Evolutionary conservation across 1,140 invertebrate species (phyloP), one percentile per base, ranked within the genome.

Genomic region (Microplitis demolitor): DNA sequence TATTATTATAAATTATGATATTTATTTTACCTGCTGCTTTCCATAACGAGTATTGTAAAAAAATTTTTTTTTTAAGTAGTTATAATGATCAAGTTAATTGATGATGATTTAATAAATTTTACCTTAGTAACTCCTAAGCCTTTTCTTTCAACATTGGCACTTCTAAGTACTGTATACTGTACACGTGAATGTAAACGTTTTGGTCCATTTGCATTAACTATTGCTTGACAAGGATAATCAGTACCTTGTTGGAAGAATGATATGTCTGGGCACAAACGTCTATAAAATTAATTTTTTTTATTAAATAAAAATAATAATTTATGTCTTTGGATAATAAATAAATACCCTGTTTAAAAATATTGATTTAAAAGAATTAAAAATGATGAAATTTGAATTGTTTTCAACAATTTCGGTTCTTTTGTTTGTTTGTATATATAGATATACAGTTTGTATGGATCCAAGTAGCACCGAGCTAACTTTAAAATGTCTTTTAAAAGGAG

Each of bases 161-260:
- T 96, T 79, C 93, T 93, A 0, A 98, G 86, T 8, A 94, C 92
- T 24, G 92, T 93, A 75, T 95, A 92, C 77, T 97, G 94, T 11
- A 98, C 96, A 79, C 97, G 88, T 79, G 93, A 93, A 77, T 97
- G 95, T 33, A 98, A 88, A 74, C 95, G 88, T 80, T 95, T 93
- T 34, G 92, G 90, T 4, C 92, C 93, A 80, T 90, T 91, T 77
- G 90, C 92, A 83, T 91, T 89, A 0, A 93, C 91, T 78, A 96
- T 92, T 77, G 85, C 90, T 74, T 89, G 77, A 81, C 93, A 95
- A 16, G 95, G 96, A 88, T 91, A 96, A 68, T 96, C 93, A 5
- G 96, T 97, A 5, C 95, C 91, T 85, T 93, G 94, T 89, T 98
- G 97, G 85, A 98, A 99, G 86, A 99, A 99, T 69, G 95, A 97